phyloP scores from a whole-genome alignment of 1,140 invertebrate species.

The Zaprionus kolodkinae region DNA sequence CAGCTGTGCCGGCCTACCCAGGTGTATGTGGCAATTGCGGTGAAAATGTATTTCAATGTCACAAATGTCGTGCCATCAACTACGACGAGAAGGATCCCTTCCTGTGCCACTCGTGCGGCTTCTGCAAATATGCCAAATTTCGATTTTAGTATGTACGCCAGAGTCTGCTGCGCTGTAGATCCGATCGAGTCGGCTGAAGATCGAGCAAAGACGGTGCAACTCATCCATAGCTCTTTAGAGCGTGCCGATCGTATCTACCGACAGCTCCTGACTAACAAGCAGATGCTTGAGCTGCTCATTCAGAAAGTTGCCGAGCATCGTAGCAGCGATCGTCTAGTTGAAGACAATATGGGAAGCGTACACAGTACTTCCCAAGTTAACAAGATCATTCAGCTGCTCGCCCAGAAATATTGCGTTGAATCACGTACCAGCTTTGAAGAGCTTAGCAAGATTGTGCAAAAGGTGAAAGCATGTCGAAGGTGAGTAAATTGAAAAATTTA shows the following conservation, averaged over 20 bases:
- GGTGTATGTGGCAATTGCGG: slow-evolving; percentile 99
- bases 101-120: slow-evolving; percentile 98
- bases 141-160: slow-evolving; percentile 95
- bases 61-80: slow-evolving; percentile 98
- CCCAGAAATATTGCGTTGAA: slow-evolving; percentile 97
- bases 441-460: slow-evolving; percentile 97
- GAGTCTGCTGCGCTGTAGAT: slow-evolving; percentile 97
- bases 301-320: slow-evolving; percentile 83
- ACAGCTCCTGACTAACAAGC: slow-evolving; percentile 94
- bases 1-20: slow-evolving; percentile 97
- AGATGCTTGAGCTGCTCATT: slow-evolving; percentile 89
- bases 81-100: slow-evolving; percentile 99
- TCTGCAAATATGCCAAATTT: slow-evolving; percentile 99
- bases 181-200: slow-evolving; percentile 99
- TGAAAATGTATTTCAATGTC: slow-evolving; percentile 99
- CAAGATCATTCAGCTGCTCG: slow-evolving; percentile 92
- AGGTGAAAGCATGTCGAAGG: slow-evolving; percentile 93
- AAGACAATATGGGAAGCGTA: slow-evolving; percentile 85
- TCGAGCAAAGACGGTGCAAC: slow-evolving; percentile 95
- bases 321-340: slow-evolving; percentile 79
- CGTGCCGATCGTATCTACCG: slow-evolving; percentile 98
- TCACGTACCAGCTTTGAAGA: slow-evolving; percentile 98
- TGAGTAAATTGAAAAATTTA: slow-evolving; percentile 8
- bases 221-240: slow-evolving; percentile 95
- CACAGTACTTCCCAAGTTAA: slow-evolving; percentile 89